phyloP scores from a whole-genome alignment of 2,797 vertebrate species.

The Kryptopterus vitreolus region DNA sequence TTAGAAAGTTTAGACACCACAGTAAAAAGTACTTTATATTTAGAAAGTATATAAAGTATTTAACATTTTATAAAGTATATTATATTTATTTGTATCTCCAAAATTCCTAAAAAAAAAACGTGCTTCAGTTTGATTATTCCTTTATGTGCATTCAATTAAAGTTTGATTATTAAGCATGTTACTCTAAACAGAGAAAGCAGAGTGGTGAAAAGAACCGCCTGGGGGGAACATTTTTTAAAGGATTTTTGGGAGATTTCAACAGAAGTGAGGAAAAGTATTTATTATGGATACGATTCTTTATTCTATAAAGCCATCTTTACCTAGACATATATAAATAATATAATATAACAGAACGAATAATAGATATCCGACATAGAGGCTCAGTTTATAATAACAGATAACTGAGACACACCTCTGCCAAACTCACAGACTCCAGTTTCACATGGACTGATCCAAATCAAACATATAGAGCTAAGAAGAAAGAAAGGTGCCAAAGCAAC shows the following conservation, averaged over 20 bases:
- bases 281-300: not conserved
- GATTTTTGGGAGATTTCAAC: too few species aligned
- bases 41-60: too few species aligned
- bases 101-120: too few species aligned
- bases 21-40: too few species aligned
- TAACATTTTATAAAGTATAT: too few species aligned
- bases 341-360: not conserved
- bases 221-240: not conserved
- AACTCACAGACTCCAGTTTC: not conserved
- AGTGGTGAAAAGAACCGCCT: not conserved
- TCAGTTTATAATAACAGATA: not conserved
- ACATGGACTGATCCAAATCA: not conserved
- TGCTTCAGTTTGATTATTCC: too few species aligned
- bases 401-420: not conserved
- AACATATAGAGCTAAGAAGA: not conserved
- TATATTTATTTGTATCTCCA: too few species aligned
- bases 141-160: not conserved
- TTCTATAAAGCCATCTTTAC: not conserved
- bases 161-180: not conserved
- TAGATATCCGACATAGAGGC: not conserved
- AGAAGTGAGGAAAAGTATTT: not conserved
- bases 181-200: not conserved
- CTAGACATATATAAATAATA: too few species aligned
- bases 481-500: conserved; percentile 7
- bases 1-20: not conserved